A percentile compares a stretch with the other conserved stretches of the same genome.
Evolutionary conservation across 2,888 invertebrate species (phyloP).

Genomic region (Eueremaeus valkanovi): DNA sequence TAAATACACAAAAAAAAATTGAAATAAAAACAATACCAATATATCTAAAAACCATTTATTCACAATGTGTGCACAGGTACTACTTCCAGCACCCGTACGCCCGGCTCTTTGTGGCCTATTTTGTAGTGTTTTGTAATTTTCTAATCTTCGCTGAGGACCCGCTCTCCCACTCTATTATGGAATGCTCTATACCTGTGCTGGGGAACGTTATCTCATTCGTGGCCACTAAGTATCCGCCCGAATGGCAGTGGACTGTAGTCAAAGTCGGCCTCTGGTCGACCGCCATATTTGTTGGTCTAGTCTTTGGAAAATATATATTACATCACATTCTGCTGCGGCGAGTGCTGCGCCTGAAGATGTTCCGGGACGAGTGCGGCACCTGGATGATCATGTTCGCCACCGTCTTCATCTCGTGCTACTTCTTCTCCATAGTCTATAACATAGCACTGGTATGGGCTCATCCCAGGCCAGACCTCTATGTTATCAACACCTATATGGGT

Average conservation of each 20-base stretch:
- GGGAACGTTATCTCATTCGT: constrained; percentile 58
- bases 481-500: constrained; percentile 55
- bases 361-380: constrained; percentile 56
- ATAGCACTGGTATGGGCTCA: constrained; percentile 53
- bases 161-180: constrained; percentile 56
- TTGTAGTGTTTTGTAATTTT: constrained; percentile 57
- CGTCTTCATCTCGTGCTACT: constrained; percentile 54
- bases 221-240: constrained; percentile 55
- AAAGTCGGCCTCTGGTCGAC: constrained; percentile 55
- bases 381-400: constrained; percentile 58
- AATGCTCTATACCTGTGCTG: constrained; percentile 56
- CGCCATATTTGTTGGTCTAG: constrained; percentile 54
- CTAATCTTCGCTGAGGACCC: constrained; percentile 58
- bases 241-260: constrained; percentile 53
- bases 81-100: constrained; percentile 58
- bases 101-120: constrained; percentile 55
- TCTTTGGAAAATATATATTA: constrained; percentile 55
- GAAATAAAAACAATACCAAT: background rate
- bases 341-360: constrained; percentile 56
- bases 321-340: constrained; percentile 54
- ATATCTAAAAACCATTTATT: constrained; percentile 4
- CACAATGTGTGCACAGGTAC: constrained; percentile 50
- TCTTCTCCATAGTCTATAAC: constrained; percentile 57
- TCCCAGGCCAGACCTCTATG: constrained; percentile 51
- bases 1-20: too few species aligned